Conservation (phyloP, 92 coral and sea anemone species). For the Pocillopora grandis region DNA sequence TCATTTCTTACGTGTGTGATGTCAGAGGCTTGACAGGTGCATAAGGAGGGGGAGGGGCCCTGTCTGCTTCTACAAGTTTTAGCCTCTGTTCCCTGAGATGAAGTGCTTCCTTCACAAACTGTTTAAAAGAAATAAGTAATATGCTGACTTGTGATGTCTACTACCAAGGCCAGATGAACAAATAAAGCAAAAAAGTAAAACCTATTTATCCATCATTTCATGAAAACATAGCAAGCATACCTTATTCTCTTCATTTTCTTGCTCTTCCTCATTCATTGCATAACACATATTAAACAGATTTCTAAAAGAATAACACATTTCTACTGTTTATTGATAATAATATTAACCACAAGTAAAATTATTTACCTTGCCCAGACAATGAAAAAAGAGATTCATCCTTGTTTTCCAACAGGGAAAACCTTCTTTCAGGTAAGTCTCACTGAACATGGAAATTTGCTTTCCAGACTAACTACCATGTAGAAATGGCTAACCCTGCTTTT, state of each 20-base stretch:
- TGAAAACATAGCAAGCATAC: neutral
- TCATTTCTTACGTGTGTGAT: conserved; percentile 82
- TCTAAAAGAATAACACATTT: conserved; percentile 12
- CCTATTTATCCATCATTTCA: too few relatives aligned
- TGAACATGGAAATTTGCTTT: too few relatives aligned
- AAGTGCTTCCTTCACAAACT: conserved; percentile 91
- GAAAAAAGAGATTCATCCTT: too few relatives aligned
- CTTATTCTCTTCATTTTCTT: conserved; percentile 32
- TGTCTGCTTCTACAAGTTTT: conserved; percentile 67
- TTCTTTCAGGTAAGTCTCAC: too few relatives aligned
- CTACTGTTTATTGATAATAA: too few relatives aligned
- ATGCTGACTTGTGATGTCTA: neutral
- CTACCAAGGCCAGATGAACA: neutral
- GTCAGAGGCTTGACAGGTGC: conserved; percentile 85
- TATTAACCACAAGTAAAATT: too few relatives aligned
- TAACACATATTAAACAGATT: conserved; percentile 40
- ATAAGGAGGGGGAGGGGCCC: conserved; percentile 78
- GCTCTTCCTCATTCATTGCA: conserved; percentile 47
- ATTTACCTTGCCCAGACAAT: too few relatives aligned
- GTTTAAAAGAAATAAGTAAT: neutral
- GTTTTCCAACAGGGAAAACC: too few relatives aligned
- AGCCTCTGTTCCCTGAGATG: conserved; percentile 81
- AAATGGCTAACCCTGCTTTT: neutral
- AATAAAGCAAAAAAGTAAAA: too few relatives aligned
- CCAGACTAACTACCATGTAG: neutral